A percentile compares a stretch with the other conserved stretches of the same genome.
phyloP scores from a whole-genome alignment of 2,797 vertebrate genomes.

The Cichlasoma orientale region DNA sequence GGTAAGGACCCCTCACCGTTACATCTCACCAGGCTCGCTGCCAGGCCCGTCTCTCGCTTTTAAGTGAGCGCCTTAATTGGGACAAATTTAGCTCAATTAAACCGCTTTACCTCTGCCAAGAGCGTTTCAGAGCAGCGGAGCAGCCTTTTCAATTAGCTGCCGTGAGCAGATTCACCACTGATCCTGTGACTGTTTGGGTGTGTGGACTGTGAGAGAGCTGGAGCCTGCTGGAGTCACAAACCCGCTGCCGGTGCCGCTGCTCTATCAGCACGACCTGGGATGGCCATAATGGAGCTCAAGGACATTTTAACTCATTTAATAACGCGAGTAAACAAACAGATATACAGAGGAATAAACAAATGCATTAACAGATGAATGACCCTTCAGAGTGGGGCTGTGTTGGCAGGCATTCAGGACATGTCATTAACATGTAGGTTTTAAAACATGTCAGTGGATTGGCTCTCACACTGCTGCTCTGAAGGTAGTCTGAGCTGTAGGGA shows the following conservation, averaged over 20 bases:
- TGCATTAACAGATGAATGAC: not conserved
- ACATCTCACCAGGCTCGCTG: slow-evolving; percentile 56
- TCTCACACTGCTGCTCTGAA: not conserved
- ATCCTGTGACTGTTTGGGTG: slow-evolving; percentile 28
- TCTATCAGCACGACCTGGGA: not conserved
- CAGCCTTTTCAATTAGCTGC: slow-evolving; percentile 69
- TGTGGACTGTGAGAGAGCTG: not conserved
- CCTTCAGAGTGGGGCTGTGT: not conserved
- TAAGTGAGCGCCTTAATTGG: slow-evolving; percentile 79
- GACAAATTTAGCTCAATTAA: slow-evolving; percentile 81
- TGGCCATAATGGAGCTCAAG: slow-evolving; percentile 6
- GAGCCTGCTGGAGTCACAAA: not conserved
- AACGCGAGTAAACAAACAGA: slow-evolving; percentile 7
- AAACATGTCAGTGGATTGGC: not conserved
- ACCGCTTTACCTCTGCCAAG: slow-evolving; percentile 68
- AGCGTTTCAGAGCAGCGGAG: slow-evolving; percentile 64
- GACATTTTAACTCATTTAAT: slow-evolving; percentile 2
- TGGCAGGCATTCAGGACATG: not conserved
- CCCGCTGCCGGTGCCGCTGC: not conserved
- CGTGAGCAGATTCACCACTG: slow-evolving; percentile 11
- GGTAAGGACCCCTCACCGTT: slow-evolving; percentile 71
- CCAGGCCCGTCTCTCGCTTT: slow-evolving; percentile 67
- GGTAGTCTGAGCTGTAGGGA: too few relatives aligned
- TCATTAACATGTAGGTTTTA: not conserved
- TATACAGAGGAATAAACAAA: not conserved